Conservation (phyloP, 2,797 vertebrate species). For the Urocyon cinereoargenteus region DNA sequence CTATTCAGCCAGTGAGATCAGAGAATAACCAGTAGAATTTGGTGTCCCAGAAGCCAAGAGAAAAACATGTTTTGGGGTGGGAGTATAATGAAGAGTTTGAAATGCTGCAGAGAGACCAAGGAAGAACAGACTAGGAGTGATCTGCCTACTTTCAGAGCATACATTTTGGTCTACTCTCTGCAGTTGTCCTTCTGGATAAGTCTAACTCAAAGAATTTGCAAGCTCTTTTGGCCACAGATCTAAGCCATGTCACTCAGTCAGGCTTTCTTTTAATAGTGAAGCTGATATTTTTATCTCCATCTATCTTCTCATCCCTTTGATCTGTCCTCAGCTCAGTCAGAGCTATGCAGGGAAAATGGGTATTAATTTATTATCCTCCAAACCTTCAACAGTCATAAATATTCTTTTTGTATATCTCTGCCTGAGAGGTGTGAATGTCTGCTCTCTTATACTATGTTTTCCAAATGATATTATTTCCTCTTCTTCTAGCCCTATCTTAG, state of each 20-base stretch:
- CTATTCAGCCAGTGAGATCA: not conserved
- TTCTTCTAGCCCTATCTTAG: not conserved
- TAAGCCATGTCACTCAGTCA: not conserved
- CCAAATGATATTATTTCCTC: not conserved
- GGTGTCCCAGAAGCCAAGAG: not conserved
- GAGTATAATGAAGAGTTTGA: not conserved
- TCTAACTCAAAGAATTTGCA: not conserved
- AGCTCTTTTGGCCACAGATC: not conserved
- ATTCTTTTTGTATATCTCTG: not conserved
- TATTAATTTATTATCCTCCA: not conserved
- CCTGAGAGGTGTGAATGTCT: not conserved
- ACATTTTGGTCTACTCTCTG: not conserved
- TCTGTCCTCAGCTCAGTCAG: not conserved
- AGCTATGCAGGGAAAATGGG: not conserved
- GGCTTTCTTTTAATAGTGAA: constrained; percentile 7
- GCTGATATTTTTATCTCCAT: not conserved
- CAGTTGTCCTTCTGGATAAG: not conserved
- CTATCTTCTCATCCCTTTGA: not conserved
- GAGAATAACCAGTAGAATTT: not conserved
- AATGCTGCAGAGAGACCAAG: not conserved
- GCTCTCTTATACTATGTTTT: not conserved
- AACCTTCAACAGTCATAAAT: not conserved
- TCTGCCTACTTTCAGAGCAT: not conserved
- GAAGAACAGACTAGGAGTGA: not conserved
- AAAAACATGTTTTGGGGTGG: not conserved